Conservation (phyloP, 2,797 vertebrate species). For the Oophaga sylvatica region DNA sequence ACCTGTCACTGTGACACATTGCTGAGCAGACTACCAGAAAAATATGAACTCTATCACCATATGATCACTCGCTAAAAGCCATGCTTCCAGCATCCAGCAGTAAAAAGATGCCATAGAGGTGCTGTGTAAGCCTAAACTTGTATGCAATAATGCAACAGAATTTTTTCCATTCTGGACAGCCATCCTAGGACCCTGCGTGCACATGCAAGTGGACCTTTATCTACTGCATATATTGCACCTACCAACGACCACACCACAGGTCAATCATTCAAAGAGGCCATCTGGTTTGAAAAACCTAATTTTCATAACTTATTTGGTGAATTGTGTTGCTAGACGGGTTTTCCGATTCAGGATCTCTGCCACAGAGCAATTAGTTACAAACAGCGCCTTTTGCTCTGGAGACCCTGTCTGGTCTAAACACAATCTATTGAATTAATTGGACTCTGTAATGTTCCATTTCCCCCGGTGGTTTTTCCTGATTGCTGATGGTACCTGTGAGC, state of each 20-base stretch:
- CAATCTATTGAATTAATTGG: no score
- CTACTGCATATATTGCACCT: background rate
- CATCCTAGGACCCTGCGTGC: background rate
- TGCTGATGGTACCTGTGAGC: background rate
- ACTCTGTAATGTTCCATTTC: no score
- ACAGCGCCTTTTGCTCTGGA: no score
- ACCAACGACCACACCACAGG: no score
- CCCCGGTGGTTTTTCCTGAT: background rate
- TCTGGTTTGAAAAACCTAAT: no score
- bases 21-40: background rate
- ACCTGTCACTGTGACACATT: conserved; percentile 45
- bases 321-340: no score
- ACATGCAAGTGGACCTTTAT: background rate
- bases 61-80: conserved; percentile 28
- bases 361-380: no score
- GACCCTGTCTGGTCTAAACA: no score
- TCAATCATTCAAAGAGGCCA: no score
- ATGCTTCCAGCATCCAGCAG: conserved; percentile 26
- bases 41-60: background rate
- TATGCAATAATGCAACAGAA: conserved; percentile 41
- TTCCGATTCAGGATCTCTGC: no score
- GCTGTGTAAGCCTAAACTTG: conserved; percentile 31
- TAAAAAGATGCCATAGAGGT: conserved; percentile 7
- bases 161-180: background rate
- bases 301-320: no score